Conservation (phyloP, 2,797 vertebrate species). For the Rhinoraja longicauda region DNA sequence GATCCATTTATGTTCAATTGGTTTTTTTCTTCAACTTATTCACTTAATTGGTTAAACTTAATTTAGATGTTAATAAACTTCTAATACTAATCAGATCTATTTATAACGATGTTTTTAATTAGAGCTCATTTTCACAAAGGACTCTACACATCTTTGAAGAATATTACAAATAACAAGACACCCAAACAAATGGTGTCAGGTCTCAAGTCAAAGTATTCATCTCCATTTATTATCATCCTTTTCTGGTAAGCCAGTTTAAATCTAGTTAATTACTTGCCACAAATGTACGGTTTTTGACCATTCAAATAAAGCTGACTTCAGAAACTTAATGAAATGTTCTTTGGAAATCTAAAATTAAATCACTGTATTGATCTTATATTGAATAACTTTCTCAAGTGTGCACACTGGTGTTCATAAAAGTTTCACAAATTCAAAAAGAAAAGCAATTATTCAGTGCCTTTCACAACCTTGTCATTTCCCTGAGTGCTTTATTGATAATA, state of each 20-base stretch:
- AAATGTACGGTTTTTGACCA: neutral
- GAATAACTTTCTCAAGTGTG: neutral
- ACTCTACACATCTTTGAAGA: neutral
- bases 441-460: too few relatives aligned
- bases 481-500: too few relatives aligned
- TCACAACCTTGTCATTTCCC: too few relatives aligned
- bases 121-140: neutral
- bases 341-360: neutral
- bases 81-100: neutral
- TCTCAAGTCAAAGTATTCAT: neutral
- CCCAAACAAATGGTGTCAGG: neutral
- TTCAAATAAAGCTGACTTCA: neutral
- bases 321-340: neutral
- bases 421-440: neutral
- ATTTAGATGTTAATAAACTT: neutral
- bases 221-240: neutral
- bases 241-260: neutral
- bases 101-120: neutral
- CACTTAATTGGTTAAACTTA: constrained; percentile 1
- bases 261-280: neutral
- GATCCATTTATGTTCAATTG: neutral
- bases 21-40: neutral
- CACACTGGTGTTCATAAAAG: neutral
- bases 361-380: neutral
- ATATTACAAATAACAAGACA: neutral